Percentiles rank a stretch among this genome's conserved stretches.
phyloP scores from a whole-genome alignment of 2,113 vertebrate species.

The Rhizomys pruinosus region DNA sequence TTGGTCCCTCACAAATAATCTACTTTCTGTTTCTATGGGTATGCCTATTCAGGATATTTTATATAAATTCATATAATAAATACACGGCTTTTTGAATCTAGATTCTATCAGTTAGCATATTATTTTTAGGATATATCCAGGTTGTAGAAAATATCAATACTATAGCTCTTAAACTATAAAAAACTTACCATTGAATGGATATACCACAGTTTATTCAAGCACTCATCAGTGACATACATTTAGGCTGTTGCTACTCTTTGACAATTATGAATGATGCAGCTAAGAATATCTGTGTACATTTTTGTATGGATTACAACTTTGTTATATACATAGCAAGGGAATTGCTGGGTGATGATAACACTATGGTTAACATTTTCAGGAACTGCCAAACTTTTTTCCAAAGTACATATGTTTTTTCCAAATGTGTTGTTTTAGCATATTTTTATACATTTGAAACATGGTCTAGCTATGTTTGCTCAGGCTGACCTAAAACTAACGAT shows the following conservation, averaged over 20 bases:
- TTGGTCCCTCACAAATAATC: neutral
- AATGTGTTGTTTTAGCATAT: neutral
- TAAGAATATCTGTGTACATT: neutral
- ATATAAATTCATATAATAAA: constrained; percentile 11
- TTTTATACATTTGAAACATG: neutral
- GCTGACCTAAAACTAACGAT: neutral
- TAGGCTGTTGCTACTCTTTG: constrained; percentile 8
- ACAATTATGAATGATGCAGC: constrained; percentile 37
- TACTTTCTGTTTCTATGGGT: constrained; percentile 30
- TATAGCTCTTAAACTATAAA: constrained; percentile 22
- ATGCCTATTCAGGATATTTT: constrained; percentile 43
- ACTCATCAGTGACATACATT: neutral
- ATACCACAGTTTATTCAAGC: constrained; percentile 24
- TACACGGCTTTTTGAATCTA: neutral
- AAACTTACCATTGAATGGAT: neutral
- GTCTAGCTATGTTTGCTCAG: neutral
- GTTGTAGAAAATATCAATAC: neutral
- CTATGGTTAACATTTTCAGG: constrained; percentile 21
- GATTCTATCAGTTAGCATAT: constrained; percentile 35
- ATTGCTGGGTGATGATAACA: constrained; percentile 25
- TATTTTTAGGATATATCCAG: constrained; percentile 43
- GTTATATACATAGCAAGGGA: constrained; percentile 3
- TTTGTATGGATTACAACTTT: constrained; percentile 1
- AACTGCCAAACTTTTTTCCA: constrained; percentile 46
- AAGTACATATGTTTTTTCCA: constrained; percentile 15